Evolutionary conservation across 2,888 invertebrate genomes (phyloP).

Genomic region (Stenichneumon culpator): DNA sequence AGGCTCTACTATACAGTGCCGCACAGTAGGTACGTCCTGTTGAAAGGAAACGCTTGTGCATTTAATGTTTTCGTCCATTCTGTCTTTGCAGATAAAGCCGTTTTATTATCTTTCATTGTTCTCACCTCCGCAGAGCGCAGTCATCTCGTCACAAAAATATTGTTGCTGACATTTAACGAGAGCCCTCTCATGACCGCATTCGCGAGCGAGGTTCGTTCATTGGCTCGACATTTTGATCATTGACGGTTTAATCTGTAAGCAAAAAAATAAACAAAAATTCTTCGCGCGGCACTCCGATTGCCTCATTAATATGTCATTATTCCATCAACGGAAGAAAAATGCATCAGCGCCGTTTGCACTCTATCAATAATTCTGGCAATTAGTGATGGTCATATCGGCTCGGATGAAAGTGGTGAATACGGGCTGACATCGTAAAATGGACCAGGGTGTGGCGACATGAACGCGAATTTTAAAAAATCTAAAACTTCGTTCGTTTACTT

Average conservation of each 20-base stretch:
- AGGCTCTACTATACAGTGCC: not conserved
- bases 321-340: not conserved
- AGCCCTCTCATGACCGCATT: not conserved
- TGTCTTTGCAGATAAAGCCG: conserved; percentile 48
- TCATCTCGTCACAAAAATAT: not conserved
- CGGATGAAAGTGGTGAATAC: too few species aligned
- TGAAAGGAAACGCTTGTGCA: conserved; percentile 32
- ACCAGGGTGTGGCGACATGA: too few species aligned
- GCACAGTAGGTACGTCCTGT: not conserved
- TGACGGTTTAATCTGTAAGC: not conserved
- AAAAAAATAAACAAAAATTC: not conserved
- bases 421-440: too few species aligned
- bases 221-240: too few species aligned
- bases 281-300: not conserved
- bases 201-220: too few species aligned
- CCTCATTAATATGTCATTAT: not conserved
- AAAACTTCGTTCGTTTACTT: too few species aligned
- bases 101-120: conserved; percentile 59
- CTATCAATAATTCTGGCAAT: not conserved
- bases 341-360: not conserved
- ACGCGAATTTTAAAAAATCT: too few species aligned
- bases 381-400: not conserved
- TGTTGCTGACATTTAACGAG: not conserved
- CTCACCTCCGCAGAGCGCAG: not conserved
- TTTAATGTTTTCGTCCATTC: conserved; percentile 54